Percentiles rank a stretch among this genome's conserved stretches.
These are phyloP conservation scores for Conus canariensis DNA, from an alignment of 2,888 invertebrate genomes.

Conservation along the genomic window DNA sequence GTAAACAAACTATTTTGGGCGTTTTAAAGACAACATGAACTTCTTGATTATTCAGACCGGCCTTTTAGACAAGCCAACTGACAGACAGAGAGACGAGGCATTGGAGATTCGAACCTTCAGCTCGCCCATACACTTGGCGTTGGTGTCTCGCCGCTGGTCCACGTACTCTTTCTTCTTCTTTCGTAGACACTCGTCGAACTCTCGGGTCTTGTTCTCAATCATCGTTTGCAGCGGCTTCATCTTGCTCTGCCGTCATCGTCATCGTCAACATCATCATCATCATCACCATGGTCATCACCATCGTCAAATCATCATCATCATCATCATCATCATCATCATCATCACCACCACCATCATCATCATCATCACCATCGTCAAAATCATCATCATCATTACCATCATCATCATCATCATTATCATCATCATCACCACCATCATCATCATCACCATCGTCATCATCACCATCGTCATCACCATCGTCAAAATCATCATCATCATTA, in stretches of 20 bases:
- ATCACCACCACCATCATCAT: background rate
- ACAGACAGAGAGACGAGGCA: too few species aligned
- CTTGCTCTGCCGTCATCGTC: constrained; percentile 19
- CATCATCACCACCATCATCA: background rate
- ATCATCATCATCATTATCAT: background rate
- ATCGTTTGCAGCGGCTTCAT: constrained; percentile 11
- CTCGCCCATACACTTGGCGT: constrained; percentile 20
- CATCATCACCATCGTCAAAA: background rate
- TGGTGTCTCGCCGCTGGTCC: constrained; percentile 34
- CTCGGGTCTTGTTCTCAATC: constrained; percentile 34
- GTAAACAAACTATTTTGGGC: too few species aligned
- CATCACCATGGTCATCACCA: background rate
- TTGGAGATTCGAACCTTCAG: constrained; percentile 17
- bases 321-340: background rate
- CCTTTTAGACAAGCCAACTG: too few species aligned
- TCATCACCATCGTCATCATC: constrained; percentile 2
- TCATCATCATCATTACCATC: background rate
- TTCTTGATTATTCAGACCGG: too few species aligned
- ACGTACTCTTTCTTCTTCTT: constrained; percentile 33
- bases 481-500: background rate
- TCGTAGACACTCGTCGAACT: constrained; percentile 3
- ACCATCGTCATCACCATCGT: background rate
- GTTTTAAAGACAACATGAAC: too few species aligned
- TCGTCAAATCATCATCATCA: background rate
- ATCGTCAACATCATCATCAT: background rate